A percentile compares a stretch with the other conserved stretches of the same genome.
Evolutionary conservation across 2,113 vertebrate genomes (phyloP).

Genomic region (Elanus axillaris): DNA sequence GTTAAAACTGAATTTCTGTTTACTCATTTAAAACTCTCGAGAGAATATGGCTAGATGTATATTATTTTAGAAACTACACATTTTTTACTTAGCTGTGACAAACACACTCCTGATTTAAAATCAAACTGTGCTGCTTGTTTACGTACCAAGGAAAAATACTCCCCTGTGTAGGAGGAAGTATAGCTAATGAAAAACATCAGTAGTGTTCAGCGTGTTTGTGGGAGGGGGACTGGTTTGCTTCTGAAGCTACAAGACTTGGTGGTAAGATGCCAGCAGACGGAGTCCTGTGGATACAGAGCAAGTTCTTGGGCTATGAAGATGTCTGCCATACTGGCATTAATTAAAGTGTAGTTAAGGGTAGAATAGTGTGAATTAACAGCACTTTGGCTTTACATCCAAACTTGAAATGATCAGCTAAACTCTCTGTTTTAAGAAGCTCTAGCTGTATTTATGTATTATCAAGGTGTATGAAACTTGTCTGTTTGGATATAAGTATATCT

Average conservation of each 20-base stretch:
- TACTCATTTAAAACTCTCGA: background rate
- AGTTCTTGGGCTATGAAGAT: background rate
- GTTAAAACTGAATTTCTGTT: background rate
- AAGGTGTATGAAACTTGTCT: background rate
- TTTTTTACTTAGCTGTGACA: background rate
- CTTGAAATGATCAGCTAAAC: background rate
- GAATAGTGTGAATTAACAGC: background rate
- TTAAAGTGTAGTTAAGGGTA: background rate
- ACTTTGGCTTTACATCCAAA: background rate
- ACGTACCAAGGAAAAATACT: background rate
- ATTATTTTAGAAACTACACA: background rate
- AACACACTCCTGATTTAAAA: background rate
- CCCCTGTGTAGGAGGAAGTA: background rate
- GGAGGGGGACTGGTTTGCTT: background rate
- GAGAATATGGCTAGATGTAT: background rate
- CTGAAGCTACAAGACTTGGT: background rate
- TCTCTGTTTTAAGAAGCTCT: background rate
- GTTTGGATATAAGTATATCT: background rate
- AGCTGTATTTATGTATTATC: background rate
- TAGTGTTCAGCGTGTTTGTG: background rate
- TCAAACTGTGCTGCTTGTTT: background rate
- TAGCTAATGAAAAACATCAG: background rate
- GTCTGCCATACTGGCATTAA: background rate
- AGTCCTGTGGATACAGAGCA: background rate
- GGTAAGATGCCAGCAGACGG: background rate